phyloP scores from a whole-genome alignment of 2,888 invertebrate species.

The Danaus chrysippus region DNA sequence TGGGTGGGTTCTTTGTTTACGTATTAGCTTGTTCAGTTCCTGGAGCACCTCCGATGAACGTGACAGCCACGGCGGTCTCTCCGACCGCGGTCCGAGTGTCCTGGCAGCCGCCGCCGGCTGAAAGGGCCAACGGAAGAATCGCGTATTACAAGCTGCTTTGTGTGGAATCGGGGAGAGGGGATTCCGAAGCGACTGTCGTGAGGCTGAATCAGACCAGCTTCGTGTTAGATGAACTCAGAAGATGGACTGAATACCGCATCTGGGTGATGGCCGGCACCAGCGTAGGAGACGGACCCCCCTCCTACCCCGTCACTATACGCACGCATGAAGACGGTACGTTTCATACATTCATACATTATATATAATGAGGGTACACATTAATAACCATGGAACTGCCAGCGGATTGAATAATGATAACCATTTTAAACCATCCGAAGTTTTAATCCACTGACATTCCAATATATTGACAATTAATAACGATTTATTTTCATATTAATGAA shows the following conservation, averaged over 20 bases:
- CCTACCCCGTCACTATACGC: constrained; percentile 93
- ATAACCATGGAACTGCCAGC: constrained; percentile 15
- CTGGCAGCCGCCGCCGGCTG: constrained; percentile 95
- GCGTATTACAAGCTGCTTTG: constrained; percentile 96
- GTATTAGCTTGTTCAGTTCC: constrained; percentile 86
- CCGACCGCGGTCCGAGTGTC: constrained; percentile 93
- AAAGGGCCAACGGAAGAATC: constrained; percentile 94
- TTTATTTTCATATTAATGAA: constrained; percentile 25
- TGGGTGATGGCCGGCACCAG: constrained; percentile 98
- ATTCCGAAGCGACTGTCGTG: constrained; percentile 90
- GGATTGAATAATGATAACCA: constrained; percentile 12
- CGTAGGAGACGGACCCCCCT: constrained; percentile 97
- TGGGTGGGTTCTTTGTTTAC: constrained; percentile 39
- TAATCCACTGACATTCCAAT: constrained; percentile 23
- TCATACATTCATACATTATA: constrained; percentile 32
- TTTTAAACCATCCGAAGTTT: constrained; percentile 4
- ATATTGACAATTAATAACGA: constrained; percentile 13
- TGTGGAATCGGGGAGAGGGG: constrained; percentile 90
- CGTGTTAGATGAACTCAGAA: constrained; percentile 92
- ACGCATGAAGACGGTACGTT: constrained; percentile 99
- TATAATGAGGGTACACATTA: constrained; percentile 1
- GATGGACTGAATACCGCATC: constrained; percentile 97
- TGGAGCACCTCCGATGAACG: constrained; percentile 97
- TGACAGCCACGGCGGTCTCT: constrained; percentile 91
- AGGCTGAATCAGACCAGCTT: constrained; percentile 89